Conservation (phyloP, 1,140 invertebrate genomes). For the Atta texana region DNA sequence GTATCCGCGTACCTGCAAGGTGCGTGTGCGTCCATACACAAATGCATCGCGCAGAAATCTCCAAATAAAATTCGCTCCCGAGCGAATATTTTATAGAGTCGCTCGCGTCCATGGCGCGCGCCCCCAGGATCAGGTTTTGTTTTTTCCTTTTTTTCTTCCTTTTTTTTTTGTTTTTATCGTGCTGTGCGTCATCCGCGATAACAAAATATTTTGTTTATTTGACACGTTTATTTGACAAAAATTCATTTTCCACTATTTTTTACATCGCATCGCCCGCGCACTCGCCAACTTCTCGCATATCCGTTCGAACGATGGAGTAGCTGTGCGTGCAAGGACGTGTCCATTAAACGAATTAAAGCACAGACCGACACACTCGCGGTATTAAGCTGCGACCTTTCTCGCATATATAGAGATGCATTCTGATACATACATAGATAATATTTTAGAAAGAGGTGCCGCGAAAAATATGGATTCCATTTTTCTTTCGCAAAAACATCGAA, state of each 20-base stretch:
- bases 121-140: slow-evolving; percentile 33
- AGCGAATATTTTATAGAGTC: slow-evolving; percentile 55
- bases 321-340: slow-evolving; percentile 21
- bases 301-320: slow-evolving; percentile 16
- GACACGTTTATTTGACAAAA: slow-evolving; percentile 63
- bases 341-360: slow-evolving; percentile 57
- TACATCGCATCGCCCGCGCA: slow-evolving; percentile 30
- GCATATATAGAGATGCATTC: background rate
- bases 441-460: background rate
- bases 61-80: slow-evolving; percentile 30
- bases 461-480: background rate
- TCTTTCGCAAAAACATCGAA: background rate
- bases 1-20: too few species aligned
- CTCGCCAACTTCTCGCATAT: slow-evolving; percentile 45
- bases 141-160: background rate
- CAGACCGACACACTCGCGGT: slow-evolving; percentile 22
- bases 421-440: background rate
- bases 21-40: background rate
- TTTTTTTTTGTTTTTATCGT: slow-evolving; percentile 32
- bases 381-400: slow-evolving; percentile 13
- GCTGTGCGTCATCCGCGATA: slow-evolving; percentile 58
- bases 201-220: slow-evolving; percentile 61
- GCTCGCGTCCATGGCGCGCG: slow-evolving; percentile 44
- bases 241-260: slow-evolving; percentile 60
- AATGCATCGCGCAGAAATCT: slow-evolving; percentile 17